Evolutionary conservation across 2,888 invertebrate genomes (phyloP).

Genomic region (Drosophila histrio): DNA sequence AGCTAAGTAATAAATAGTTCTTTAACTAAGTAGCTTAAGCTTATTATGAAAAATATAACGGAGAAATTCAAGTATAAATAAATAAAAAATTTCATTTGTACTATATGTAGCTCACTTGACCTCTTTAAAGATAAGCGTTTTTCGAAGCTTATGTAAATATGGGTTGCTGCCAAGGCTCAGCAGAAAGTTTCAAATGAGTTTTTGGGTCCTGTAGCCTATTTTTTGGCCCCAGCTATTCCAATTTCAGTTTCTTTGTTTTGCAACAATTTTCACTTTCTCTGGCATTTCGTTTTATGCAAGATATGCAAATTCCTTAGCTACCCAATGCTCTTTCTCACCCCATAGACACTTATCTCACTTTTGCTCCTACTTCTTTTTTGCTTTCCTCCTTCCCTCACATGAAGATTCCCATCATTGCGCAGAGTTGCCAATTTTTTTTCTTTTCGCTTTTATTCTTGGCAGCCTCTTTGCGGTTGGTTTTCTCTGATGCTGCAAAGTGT

Average conservation of each 20-base stretch:
- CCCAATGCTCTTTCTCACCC: conserved; percentile 36
- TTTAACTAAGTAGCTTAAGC: conserved; percentile 34
- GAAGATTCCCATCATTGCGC: conserved; percentile 12
- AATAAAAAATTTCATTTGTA: conserved; percentile 4
- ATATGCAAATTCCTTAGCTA: conserved; percentile 59
- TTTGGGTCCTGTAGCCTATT: conserved; percentile 18
- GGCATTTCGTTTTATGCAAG: conserved; percentile 58
- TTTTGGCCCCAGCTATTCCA: conserved; percentile 40
- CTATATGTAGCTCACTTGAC: conserved; percentile 12
- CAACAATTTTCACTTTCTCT: conserved; percentile 62
- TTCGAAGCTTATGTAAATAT: conserved; percentile 38
- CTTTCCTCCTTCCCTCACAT: neutral
- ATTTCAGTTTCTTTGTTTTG: conserved; percentile 54
- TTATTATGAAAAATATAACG: conserved; percentile 19
- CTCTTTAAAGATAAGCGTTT: conserved; percentile 23
- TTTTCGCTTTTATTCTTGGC: conserved; percentile 24
- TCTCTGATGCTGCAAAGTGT: conserved; percentile 6
- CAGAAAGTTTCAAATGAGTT: conserved; percentile 39
- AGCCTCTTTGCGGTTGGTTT: conserved; percentile 5
- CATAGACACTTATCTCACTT: conserved; percentile 29
- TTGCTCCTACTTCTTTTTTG: neutral
- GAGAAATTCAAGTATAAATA: neutral
- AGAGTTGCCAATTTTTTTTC: conserved; percentile 24
- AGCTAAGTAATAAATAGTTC: conserved; percentile 42
- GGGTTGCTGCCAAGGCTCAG: conserved; percentile 19